These are phyloP conservation scores for Acanthopagrus latus DNA, from an alignment of 2,797 vertebrate genomes.

Conservation along the genomic window DNA sequence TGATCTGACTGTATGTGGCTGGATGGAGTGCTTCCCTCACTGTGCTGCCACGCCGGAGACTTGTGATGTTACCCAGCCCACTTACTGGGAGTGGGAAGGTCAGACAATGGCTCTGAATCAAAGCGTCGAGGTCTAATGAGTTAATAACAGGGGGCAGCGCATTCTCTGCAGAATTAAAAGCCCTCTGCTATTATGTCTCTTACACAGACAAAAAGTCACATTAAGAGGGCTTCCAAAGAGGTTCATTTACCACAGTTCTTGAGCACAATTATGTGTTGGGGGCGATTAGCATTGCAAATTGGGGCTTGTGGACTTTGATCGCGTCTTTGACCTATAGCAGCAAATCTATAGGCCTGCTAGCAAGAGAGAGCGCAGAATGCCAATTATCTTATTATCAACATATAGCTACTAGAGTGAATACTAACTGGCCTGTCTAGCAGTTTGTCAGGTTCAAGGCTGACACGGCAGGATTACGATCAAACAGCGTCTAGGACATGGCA, in stretches of 20 bases:
- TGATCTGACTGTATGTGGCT: slow-evolving; percentile 13
- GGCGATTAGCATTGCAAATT: slow-evolving; percentile 86
- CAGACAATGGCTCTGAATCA: slow-evolving; percentile 75
- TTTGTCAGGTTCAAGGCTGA: slow-evolving; percentile 72
- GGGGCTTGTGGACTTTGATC: slow-evolving; percentile 81
- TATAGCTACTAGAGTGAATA: slow-evolving; percentile 72
- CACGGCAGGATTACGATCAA: slow-evolving; percentile 72
- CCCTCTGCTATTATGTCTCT: slow-evolving; percentile 75
- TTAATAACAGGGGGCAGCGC: slow-evolving; percentile 79
- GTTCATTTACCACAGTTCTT: slow-evolving; percentile 81
- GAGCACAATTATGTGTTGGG: slow-evolving; percentile 82
- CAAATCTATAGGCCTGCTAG: slow-evolving; percentile 78
- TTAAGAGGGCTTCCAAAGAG: slow-evolving; percentile 73
- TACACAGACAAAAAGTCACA: slow-evolving; percentile 79
- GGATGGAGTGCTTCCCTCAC: slow-evolving; percentile 10
- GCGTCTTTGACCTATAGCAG: slow-evolving; percentile 82
- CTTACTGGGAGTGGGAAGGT: slow-evolving; percentile 70
- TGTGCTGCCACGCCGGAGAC: slow-evolving; percentile 40
- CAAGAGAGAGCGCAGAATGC: slow-evolving; percentile 73
- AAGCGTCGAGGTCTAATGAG: slow-evolving; percentile 73
- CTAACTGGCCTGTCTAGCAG: slow-evolving; percentile 70
- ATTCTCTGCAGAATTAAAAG: slow-evolving; percentile 76
- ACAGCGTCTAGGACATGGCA: slow-evolving; percentile 61
- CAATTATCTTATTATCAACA: slow-evolving; percentile 86
- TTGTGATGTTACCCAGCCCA: slow-evolving; percentile 61